Evolutionary conservation across 1,140 invertebrate species (phyloP).

Genomic region (Ceratoteleas bidentatus): DNA sequence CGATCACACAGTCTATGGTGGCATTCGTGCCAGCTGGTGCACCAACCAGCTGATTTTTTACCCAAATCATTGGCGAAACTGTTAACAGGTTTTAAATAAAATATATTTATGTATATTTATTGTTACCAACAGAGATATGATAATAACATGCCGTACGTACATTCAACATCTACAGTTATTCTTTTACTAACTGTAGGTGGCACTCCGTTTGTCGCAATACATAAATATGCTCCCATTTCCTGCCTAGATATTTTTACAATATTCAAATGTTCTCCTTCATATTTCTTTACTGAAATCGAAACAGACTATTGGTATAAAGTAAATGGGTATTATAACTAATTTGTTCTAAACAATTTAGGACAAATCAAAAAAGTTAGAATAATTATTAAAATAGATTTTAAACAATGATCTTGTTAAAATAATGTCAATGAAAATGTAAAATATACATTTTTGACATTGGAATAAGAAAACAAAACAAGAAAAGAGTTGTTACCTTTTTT

Average conservation of each 20-base stretch:
- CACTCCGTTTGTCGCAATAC: conserved; percentile 91
- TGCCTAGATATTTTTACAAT: conserved; percentile 91
- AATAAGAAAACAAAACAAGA: no score
- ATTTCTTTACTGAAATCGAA: conserved; percentile 85
- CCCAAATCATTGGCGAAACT: conserved; percentile 96
- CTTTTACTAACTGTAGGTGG: conserved; percentile 93
- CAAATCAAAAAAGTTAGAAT: no score
- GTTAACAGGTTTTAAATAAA: no score
- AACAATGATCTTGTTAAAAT: no score
- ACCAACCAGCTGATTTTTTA: conserved; percentile 94
- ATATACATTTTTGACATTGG: no score
- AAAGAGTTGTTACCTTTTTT: conserved; percentile 85
- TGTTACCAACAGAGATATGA: no score
- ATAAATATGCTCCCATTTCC: conserved; percentile 93
- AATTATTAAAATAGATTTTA: no score
- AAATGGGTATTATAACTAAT: no score
- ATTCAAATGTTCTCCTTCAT: conserved; percentile 91
- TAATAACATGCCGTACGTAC: no score
- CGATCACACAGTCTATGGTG: conserved; percentile 95
- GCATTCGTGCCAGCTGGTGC: conserved; percentile 93
- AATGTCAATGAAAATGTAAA: no score
- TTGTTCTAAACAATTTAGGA: no score
- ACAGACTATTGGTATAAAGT: conserved; percentile 11
- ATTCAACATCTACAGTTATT: conserved; percentile 93
- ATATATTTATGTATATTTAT: no score